Evolutionary conservation across 2,888 invertebrate genomes (phyloP).

Genomic region (Diarsia mendica): DNA sequence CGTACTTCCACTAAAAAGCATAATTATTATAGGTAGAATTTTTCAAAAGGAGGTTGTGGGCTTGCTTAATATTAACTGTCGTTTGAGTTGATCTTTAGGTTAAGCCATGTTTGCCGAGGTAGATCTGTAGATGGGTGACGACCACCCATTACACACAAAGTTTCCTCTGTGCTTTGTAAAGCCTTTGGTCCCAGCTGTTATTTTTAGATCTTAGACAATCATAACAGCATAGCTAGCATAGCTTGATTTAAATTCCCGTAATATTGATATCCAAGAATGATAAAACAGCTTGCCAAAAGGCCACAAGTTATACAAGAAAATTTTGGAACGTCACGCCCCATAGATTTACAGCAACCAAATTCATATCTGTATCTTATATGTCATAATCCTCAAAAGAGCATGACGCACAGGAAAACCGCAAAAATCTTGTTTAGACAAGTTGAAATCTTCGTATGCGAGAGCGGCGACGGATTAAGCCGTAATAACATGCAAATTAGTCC

Average conservation of each 20-base stretch:
- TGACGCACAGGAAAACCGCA: constrained; percentile 50
- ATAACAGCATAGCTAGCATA: too few species aligned
- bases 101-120: too few species aligned
- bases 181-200: too few species aligned
- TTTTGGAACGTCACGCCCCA: constrained; percentile 14
- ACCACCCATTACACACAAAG: too few species aligned
- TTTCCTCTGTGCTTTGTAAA: too few species aligned
- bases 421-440: constrained; percentile 76
- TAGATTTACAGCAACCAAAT: constrained; percentile 22
- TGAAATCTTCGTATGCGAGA: constrained; percentile 71
- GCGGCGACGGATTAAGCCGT: constrained; percentile 78
- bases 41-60: too few species aligned
- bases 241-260: not conserved
- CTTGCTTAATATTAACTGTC: too few species aligned
- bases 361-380: constrained; percentile 19
- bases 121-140: too few species aligned
- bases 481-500: constrained; percentile 86
- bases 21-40: not conserved
- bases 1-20: not conserved
- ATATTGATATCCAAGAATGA: not conserved
- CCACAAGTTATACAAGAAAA: not conserved
- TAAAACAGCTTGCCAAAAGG: constrained; percentile 1
- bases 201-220: too few species aligned
- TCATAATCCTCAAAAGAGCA: constrained; percentile 36
- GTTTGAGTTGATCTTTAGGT: too few species aligned